These are phyloP conservation scores for Danio aesculapii DNA, from an alignment of 2,797 vertebrate species.

Conservation along the genomic window DNA sequence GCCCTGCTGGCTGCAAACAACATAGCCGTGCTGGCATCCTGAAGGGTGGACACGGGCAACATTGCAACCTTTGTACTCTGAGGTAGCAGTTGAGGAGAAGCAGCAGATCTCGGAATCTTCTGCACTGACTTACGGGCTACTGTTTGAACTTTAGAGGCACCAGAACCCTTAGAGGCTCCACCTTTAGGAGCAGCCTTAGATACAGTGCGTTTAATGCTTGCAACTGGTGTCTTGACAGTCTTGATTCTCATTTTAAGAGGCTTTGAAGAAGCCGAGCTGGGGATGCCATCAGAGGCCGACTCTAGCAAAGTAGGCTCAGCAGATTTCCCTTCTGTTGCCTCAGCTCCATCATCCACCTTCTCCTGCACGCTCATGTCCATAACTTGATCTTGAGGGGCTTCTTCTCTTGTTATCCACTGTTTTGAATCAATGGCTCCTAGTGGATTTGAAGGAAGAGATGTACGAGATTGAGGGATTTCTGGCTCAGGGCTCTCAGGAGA, in stretches of 20 bases:
- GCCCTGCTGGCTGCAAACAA: slow-evolving; percentile 82
- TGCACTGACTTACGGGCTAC: slow-evolving; percentile 60
- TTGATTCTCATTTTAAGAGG: slow-evolving; percentile 95
- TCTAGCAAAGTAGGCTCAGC: background rate
- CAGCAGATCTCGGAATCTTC: slow-evolving; percentile 68
- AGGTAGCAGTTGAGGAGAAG: slow-evolving; percentile 51
- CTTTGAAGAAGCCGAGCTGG: slow-evolving; percentile 29
- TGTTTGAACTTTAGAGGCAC: slow-evolving; percentile 65
- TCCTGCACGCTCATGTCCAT: slow-evolving; percentile 61
- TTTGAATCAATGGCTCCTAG: slow-evolving; percentile 62
- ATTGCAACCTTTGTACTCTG: slow-evolving; percentile 70
- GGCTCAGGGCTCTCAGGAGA: slow-evolving; percentile 84
- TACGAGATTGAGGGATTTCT: slow-evolving; percentile 68
- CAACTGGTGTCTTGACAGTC: slow-evolving; percentile 85
- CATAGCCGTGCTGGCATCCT: slow-evolving; percentile 86
- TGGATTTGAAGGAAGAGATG: slow-evolving; percentile 57
- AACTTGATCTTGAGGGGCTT: slow-evolving; percentile 71
- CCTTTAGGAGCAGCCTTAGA: slow-evolving; percentile 78
- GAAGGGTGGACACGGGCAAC: slow-evolving; percentile 78
- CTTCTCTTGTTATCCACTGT: slow-evolving; percentile 50
- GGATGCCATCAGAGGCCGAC: background rate
- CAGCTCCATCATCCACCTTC: slow-evolving; percentile 45
- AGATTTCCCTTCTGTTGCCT: slow-evolving; percentile 15
- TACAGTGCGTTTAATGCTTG: slow-evolving; percentile 86
- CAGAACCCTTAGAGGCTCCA: slow-evolving; percentile 61